Conservation (phyloP, 2,797 vertebrate genomes). For the Neoniphon sammara region DNA sequence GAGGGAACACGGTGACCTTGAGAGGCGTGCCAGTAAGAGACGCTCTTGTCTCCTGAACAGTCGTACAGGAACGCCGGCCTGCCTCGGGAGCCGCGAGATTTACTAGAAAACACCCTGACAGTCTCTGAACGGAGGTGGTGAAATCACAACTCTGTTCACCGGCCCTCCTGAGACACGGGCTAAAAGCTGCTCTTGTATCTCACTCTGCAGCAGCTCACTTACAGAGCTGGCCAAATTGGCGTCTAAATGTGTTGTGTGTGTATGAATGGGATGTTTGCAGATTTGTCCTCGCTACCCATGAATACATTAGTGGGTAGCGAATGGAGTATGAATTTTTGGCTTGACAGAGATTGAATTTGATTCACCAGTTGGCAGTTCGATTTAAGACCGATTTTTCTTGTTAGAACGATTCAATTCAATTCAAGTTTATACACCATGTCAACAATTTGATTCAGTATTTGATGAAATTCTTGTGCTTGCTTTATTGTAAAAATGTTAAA, state of each 20-base stretch:
- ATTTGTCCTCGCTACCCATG: not conserved
- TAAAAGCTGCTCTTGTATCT: constrained; percentile 69
- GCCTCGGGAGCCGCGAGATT: constrained; percentile 55
- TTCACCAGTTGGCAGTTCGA: no score
- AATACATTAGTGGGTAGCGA: not conserved
- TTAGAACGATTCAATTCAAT: no score
- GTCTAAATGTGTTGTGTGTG: constrained; percentile 29
- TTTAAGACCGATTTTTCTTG: no score
- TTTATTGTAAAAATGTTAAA: no score
- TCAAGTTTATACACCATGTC: no score
- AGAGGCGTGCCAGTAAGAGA: constrained; percentile 53
- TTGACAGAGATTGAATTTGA: no score
- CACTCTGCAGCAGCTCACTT: constrained; percentile 67
- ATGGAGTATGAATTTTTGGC: no score
- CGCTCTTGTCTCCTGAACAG: constrained; percentile 46
- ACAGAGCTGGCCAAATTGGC: constrained; percentile 38
- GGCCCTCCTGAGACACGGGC: constrained; percentile 60
- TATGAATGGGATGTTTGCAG: constrained; percentile 22
- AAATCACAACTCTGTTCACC: constrained; percentile 61
- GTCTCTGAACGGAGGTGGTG: constrained; percentile 44
- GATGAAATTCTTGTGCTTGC: no score
- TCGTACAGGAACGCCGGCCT: constrained; percentile 39
- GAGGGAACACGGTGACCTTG: constrained; percentile 66
- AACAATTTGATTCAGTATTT: no score
- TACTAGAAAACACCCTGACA: constrained; percentile 70